Conservation (phyloP, 2,113 vertebrate species). For the Chroicocephalus ridibundus region DNA sequence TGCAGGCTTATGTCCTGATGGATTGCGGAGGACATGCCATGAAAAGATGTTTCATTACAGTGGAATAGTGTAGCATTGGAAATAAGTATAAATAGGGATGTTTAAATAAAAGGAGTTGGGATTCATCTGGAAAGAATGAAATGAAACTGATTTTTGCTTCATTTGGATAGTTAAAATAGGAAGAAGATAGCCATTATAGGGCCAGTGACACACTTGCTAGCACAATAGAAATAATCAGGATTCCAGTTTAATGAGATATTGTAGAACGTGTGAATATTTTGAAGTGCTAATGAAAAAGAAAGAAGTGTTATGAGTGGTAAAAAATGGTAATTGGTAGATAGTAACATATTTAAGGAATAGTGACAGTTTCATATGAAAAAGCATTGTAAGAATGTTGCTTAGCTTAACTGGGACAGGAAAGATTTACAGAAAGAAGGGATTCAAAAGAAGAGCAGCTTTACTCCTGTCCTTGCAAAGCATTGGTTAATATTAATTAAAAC, state of each 20-base stretch:
- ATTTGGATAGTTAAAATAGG: conserved; percentile 5
- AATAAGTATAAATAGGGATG: not conserved
- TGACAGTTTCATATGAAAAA: conserved; percentile 17
- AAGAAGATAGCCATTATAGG: not conserved
- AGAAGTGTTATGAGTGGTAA: not conserved
- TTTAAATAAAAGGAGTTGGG: not conserved
- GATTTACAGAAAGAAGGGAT: not conserved
- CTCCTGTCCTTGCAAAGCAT: not conserved
- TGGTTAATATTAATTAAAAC: conserved; percentile 14
- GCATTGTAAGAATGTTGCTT: conserved; percentile 18
- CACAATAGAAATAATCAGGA: conserved; percentile 48
- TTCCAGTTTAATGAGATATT: conserved; percentile 37
- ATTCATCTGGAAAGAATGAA: not conserved
- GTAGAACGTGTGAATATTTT: not conserved
- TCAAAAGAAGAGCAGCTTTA: not conserved
- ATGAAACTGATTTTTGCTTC: conserved; percentile 30
- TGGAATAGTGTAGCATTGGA: not conserved
- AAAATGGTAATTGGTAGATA: conserved; percentile 26
- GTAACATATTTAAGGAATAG: not conserved
- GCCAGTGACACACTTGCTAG: not conserved
- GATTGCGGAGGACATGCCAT: not conserved
- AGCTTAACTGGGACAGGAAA: not conserved
- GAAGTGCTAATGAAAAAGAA: conserved; percentile 28
- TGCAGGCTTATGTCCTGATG: not conserved
- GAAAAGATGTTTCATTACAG: not conserved